Base-by-base conservation (phyloP, 2,797 vertebrate genomes). In the Liparis tanakae region DNA sequence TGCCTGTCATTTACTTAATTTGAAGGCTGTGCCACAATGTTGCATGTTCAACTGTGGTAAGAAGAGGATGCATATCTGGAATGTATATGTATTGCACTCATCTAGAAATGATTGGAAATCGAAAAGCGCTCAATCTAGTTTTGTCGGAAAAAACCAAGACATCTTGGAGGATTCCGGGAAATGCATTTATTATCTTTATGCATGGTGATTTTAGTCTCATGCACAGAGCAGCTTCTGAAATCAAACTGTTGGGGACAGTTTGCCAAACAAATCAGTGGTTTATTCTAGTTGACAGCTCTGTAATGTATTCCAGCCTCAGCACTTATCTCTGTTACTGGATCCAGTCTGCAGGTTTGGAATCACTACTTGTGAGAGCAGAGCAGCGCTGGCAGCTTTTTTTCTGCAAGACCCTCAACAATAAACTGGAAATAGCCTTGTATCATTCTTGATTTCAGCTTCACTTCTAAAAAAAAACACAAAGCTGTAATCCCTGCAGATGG, bases 271-370 rank as follows among this genome's bases (percentile, higher is more conserved):
- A 66, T 78, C 61, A 70, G 77, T 48, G 72, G 69, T 88, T 87
- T 84, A 89, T 86, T 87, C 55, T 81, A 80, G 71, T 63, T 88
- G 88, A 88, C 87, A 86, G 77, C 67, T 74, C 76, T 71, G 83
- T 76, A 83, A 83, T 87, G 86, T 87, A 85, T 82, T 87, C 86
- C 75, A 80, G 79, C 71, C 57, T 59, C 85, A 84, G 76, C 78
- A 74, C 81, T 88, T 78, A 70, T 86, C 68, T 86, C 74, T 86
- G 80, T 89, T 83, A 77, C 72, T 79, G 85, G 67, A 71, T 79
- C 72, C 20, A 43, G 59, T 81, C 80, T 82, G 85, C 81, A 80
- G 82, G 82, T 86, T 74, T 56, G 67, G 72, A 89, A 80, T 88
- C 79, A 80, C 37, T 70, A 72, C 74, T 83, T 84, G 74, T 87